Evolutionary conservation across 2,113 vertebrate genomes (phyloP).

Genomic region (Vulpes vulpes): DNA sequence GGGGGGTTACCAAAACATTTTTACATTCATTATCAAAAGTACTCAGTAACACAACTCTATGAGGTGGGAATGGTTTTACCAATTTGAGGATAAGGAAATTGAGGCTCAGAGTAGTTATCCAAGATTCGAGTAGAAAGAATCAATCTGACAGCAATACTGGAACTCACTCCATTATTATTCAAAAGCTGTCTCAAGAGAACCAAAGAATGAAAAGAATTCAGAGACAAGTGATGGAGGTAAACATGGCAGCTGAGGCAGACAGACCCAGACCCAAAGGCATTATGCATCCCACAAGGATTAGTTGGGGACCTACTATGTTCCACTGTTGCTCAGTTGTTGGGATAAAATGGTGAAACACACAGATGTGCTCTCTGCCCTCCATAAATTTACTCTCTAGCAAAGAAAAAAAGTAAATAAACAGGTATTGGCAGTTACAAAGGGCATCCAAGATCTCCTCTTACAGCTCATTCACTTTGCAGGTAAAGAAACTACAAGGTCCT

Average conservation of each 20-base stretch:
- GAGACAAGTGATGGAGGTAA: neutral
- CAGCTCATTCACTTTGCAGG: neutral
- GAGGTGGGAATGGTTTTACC: neutral
- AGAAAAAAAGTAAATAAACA: neutral
- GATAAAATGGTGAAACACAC: neutral
- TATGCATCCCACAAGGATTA: neutral
- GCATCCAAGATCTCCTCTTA: neutral
- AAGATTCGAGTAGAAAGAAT: neutral
- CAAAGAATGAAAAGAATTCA: neutral
- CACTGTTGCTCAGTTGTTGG: neutral
- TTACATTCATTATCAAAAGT: neutral
- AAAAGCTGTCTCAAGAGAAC: neutral
- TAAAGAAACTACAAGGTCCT: neutral
- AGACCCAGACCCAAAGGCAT: neutral
- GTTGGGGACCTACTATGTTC: neutral
- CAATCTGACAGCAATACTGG: neutral
- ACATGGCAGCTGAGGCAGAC: neutral
- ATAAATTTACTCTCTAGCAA: neutral
- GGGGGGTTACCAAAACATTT: neutral
- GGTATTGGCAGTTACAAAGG: neutral
- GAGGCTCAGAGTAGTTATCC: neutral
- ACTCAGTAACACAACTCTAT: neutral
- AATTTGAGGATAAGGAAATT: neutral
- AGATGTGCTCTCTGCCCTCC: neutral
- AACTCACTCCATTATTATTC: neutral